These are phyloP conservation scores for Proctacanthus coquilletti DNA, from an alignment of 1,140 invertebrate species.

Conservation along the genomic window DNA sequence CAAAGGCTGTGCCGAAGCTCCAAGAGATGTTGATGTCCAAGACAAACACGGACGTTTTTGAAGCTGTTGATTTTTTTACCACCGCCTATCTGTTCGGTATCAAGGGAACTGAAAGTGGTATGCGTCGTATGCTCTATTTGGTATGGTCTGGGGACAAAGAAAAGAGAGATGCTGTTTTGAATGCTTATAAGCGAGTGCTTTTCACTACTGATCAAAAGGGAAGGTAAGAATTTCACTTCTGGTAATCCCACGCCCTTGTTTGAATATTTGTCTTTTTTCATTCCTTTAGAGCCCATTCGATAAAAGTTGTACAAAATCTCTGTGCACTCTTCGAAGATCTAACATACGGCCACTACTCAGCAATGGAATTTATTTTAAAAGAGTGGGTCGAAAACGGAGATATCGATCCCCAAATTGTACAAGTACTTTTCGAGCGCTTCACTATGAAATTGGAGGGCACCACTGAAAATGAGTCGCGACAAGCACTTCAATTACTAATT, in stretches of 20 bases:
- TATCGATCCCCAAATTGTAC: slow-evolving; percentile 34
- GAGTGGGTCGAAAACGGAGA: slow-evolving; percentile 49
- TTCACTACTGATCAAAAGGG: slow-evolving; percentile 21
- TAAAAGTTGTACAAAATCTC: slow-evolving; percentile 42
- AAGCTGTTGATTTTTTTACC: slow-evolving; percentile 73
- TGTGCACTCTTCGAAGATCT: slow-evolving; percentile 40
- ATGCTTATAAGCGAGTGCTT: slow-evolving; percentile 33
- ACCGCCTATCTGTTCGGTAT: slow-evolving; percentile 64
- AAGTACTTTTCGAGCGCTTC: slow-evolving; percentile 69
- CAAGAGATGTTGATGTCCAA: slow-evolving; percentile 58
- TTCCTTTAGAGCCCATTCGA: slow-evolving; percentile 28
- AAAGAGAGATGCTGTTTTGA: slow-evolving; percentile 38
- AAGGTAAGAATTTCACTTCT: slow-evolving; percentile 7
- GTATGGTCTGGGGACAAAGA: slow-evolving; percentile 46
- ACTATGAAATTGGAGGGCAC: slow-evolving; percentile 56
- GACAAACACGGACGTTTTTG: slow-evolving; percentile 58
- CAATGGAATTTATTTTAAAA: slow-evolving; percentile 50
- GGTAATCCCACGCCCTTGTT: neutral
- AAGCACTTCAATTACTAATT: slow-evolving; percentile 53
- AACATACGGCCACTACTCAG: slow-evolving; percentile 45
- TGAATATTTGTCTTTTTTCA: slow-evolving; percentile 5
- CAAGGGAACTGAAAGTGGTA: slow-evolving; percentile 48
- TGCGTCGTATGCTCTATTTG: slow-evolving; percentile 59
- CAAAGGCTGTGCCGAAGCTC: slow-evolving; percentile 51
- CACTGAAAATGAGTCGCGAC: slow-evolving; percentile 45